Evolutionary conservation across 2,113 vertebrate species (phyloP).

Genomic region (Boulengeromyrus knoepffleri): DNA sequence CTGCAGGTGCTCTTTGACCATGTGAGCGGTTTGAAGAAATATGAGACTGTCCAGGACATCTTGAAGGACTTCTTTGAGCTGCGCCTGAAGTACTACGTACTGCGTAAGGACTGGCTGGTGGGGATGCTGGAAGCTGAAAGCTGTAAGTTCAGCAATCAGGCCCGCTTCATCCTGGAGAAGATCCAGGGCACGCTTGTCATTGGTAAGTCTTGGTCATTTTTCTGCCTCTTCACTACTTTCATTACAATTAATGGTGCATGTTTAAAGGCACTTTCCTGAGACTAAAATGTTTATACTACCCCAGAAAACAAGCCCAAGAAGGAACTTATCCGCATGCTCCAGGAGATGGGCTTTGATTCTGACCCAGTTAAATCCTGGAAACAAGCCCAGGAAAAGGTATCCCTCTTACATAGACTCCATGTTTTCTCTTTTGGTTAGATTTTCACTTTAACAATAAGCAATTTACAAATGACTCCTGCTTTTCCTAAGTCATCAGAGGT

Average conservation of each 20-base stretch:
- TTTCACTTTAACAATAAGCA: neutral
- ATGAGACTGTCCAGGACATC: slow-evolving; percentile 76
- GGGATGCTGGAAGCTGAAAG: slow-evolving; percentile 88
- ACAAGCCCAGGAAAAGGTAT: slow-evolving; percentile 82
- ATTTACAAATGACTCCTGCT: neutral
- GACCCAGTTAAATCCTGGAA: slow-evolving; percentile 95
- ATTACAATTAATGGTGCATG: neutral
- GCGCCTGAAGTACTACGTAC: slow-evolving; percentile 76
- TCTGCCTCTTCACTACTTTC: neutral
- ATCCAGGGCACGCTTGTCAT: slow-evolving; percentile 88
- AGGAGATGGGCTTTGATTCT: slow-evolving; percentile 86
- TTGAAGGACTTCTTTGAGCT: slow-evolving; percentile 87
- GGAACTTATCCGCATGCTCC: slow-evolving; percentile 82
- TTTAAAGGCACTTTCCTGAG: neutral
- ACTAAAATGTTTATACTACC: slow-evolving; percentile 16
- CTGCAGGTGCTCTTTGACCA: slow-evolving; percentile 91
- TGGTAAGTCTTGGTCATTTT: slow-evolving; percentile 57
- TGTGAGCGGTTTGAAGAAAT: slow-evolving; percentile 88
- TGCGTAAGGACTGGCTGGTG: slow-evolving; percentile 90
- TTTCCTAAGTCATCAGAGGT: slow-evolving; percentile 44
- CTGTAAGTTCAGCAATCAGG: slow-evolving; percentile 85
- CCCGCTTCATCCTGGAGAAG: slow-evolving; percentile 97
- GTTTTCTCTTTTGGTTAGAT: neutral
- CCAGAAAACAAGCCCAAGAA: slow-evolving; percentile 98
- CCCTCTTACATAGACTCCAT: neutral